Conservation (phyloP, 2,113 vertebrate genomes). For the Gambusia holbrooki region DNA sequence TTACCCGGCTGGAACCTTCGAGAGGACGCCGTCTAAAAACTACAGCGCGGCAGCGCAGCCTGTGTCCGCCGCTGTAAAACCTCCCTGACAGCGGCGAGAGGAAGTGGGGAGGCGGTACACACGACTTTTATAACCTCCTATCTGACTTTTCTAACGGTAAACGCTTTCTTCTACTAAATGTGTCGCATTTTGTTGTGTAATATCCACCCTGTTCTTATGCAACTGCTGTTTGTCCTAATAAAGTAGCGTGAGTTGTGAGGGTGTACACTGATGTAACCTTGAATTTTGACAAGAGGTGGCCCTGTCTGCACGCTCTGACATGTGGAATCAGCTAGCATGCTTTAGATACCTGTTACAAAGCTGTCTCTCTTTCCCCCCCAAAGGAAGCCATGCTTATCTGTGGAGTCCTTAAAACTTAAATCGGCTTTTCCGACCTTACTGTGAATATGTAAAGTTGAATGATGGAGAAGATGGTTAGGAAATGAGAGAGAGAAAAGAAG, state of each 20-base stretch:
- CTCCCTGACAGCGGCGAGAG: slow-evolving; percentile 17
- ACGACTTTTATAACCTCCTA: background rate
- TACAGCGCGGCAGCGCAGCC: slow-evolving; percentile 31
- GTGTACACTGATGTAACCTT: slow-evolving; percentile 36
- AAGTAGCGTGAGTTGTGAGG: fast-evolving
- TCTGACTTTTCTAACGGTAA: slow-evolving; percentile 41
- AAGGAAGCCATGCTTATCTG: too few relatives aligned
- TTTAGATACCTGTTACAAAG: background rate
- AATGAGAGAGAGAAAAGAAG: background rate
- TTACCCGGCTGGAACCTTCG: fast-evolving
- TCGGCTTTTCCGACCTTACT: too few relatives aligned
- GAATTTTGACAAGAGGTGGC: too few relatives aligned
- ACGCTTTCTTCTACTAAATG: background rate
- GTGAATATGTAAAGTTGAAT: background rate
- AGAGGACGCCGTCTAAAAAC: slow-evolving; percentile 11
- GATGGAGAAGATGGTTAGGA: background rate
- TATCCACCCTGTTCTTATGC: fast-evolving
- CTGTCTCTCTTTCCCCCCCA: background rate
- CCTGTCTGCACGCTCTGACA: background rate
- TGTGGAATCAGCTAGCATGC: background rate
- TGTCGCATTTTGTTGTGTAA: fast-evolving
- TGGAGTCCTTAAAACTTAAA: too few relatives aligned
- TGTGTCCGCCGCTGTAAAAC: slow-evolving; percentile 28
- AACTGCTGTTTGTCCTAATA: background rate
- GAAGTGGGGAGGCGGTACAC: background rate